Conservation (phyloP, 1,140 invertebrate genomes). For the Drosophila subobscura region DNA sequence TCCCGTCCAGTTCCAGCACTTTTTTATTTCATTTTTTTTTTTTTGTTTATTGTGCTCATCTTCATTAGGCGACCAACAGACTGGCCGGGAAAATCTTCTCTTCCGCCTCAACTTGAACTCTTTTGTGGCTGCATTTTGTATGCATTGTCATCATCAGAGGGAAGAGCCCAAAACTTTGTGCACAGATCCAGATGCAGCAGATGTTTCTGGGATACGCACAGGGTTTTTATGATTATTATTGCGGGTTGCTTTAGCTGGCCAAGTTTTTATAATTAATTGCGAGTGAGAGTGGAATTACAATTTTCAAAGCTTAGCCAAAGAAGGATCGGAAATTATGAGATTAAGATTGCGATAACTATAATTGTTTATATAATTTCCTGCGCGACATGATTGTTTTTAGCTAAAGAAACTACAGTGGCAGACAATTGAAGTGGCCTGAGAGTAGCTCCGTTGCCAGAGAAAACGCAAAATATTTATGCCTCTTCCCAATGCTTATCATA, state of each 20-base stretch:
- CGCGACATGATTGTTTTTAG: too few relatives aligned
- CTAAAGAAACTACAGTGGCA: too few relatives aligned
- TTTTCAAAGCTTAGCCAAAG: neutral
- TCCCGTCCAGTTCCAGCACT: neutral
- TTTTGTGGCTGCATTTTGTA: conserved; percentile 32
- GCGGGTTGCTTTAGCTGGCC: neutral
- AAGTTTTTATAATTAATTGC: conserved; percentile 38
- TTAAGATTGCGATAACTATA: too few relatives aligned
- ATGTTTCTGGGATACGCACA: neutral
- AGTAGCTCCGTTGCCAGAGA: too few relatives aligned
- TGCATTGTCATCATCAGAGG: conserved; percentile 39
- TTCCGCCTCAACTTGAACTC: conserved; percentile 46
- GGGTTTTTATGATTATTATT: neutral
- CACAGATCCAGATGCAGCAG: conserved; percentile 5
- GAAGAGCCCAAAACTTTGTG: conserved; percentile 9
- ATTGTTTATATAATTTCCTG: too few relatives aligned
- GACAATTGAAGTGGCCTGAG: too few relatives aligned
- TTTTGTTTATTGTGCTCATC: conserved; percentile 45
- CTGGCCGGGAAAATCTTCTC: conserved; percentile 36
- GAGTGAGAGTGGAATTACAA: conserved; percentile 6
- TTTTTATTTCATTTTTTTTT: conserved; percentile 9
- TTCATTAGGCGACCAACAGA: conserved; percentile 55
- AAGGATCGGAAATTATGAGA: neutral
- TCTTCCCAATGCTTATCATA: too few relatives aligned
- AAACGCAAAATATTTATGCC: too few relatives aligned